Evolutionary conservation across 2,888 invertebrate species (phyloP), one percentile per base, ranked within the genome.

Genomic region (Andrena flavipes): DNA sequence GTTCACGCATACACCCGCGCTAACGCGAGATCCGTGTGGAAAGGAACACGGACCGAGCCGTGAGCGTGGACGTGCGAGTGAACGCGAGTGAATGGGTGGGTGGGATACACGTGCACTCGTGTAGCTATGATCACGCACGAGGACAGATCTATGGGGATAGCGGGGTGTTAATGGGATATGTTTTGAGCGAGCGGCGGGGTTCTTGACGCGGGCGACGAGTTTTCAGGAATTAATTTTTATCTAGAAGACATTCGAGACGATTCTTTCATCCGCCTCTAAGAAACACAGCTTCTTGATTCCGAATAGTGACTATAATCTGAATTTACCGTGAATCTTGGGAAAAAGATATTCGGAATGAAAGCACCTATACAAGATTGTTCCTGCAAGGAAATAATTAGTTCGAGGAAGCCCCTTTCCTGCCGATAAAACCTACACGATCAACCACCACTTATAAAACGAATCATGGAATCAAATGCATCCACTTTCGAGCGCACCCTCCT

Each of bases 121-220:
- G 78, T 63, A 51, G 30, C 54, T 16, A 35, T n/a, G 56, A 64
- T 26, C 54, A 13, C n/a, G 33, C 54, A 51, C 4, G 68, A 64
- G 49, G 67, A 54, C 42, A 29, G 20, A 30, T 69, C 56, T 42
- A 59, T 26, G 33, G 35, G 75, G 56, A 64, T 63, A 48, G 29
- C 20, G 20, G 63, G 59, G 75, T 64, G 78, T 79, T 79, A 79
- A 79, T 74, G 75, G 78, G 78, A 64, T 13, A 30, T 35, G 48
- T 59, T 79, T 48, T 51, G 26, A 30, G 64, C 64, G 63, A 30
- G 23, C 42, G 42, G 13, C 30, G n/a, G 10, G 69, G 48, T 26
- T 67, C 75, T 60, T 68, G n/a, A 42, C 60, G 49, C 62, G 20
- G 67, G n/a, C 10, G 29, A 16, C 26, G 33, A 13, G 26, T 59